Evolutionary conservation across 2,888 invertebrate genomes (phyloP).

Genomic region (Protodeltote pygarga): DNA sequence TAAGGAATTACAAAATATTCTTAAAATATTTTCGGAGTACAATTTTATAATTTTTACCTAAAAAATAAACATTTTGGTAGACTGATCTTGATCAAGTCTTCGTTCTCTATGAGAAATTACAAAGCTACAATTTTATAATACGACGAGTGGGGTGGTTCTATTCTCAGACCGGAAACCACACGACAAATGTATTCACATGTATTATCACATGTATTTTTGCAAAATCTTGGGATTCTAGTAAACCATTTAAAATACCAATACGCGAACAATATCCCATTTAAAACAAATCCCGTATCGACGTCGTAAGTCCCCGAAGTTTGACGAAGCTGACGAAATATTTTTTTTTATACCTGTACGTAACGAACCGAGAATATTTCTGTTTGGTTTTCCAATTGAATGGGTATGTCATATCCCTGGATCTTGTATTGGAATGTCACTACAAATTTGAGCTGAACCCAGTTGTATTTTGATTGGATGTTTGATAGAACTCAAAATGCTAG

Average conservation of each 20-base stretch:
- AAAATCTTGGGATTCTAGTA: slow-evolving; percentile 17
- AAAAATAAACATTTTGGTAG: too few relatives aligned
- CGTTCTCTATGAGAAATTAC: too few relatives aligned
- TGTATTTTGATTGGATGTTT: neutral
- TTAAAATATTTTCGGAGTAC: too few relatives aligned
- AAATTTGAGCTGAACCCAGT: neutral
- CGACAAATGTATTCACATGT: too few relatives aligned
- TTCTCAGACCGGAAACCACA: too few relatives aligned
- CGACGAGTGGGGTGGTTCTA: too few relatives aligned
- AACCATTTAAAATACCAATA: neutral
- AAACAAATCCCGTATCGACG: neutral
- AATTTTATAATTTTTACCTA: too few relatives aligned
- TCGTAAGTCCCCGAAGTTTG: slow-evolving; percentile 15
- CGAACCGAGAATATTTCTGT: slow-evolving; percentile 57
- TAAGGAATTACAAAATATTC: too few relatives aligned
- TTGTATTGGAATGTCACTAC: slow-evolving; percentile 19
- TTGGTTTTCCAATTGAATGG: slow-evolving; percentile 53
- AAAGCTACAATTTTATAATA: too few relatives aligned
- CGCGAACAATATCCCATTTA: neutral
- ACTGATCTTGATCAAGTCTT: too few relatives aligned
- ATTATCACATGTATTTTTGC: too few relatives aligned
- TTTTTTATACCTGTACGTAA: slow-evolving; percentile 50
- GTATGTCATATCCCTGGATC: slow-evolving; percentile 34
- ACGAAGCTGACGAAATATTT: slow-evolving; percentile 33
- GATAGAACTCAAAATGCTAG: too few relatives aligned